Conservation (phyloP, 2,113 vertebrate genomes). For the Myocastor coypus region DNA sequence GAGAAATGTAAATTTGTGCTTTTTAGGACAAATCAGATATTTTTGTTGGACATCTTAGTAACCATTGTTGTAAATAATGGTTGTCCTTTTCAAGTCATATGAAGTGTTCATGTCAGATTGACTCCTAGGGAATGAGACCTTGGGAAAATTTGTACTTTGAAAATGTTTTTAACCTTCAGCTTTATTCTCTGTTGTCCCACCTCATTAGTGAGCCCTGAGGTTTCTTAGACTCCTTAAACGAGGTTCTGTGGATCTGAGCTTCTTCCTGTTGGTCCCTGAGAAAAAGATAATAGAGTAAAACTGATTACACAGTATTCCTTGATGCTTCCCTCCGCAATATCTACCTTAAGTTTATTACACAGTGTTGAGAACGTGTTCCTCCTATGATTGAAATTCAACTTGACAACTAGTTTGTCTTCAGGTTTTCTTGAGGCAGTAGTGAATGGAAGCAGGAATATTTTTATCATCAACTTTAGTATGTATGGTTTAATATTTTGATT, state of each 20-base stretch:
- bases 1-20: not conserved
- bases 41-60: constrained; percentile 48
- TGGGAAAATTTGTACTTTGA: not conserved
- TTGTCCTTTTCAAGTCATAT: not conserved
- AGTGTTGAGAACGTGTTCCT: not conserved
- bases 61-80: not conserved
- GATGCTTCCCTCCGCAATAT: not conserved
- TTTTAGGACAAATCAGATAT: constrained; percentile 5
- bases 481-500: constrained; percentile 61
- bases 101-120: not conserved
- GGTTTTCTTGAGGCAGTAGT: not conserved
- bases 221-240: not conserved
- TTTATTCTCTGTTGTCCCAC: not conserved
- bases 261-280: not conserved
- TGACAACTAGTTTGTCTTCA: constrained; percentile 25
- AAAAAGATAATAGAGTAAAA: not conserved
- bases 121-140: not conserved
- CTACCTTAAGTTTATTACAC: not conserved
- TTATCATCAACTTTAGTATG: not conserved
- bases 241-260: not conserved
- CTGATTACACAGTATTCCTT: not conserved
- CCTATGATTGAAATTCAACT: constrained; percentile 10
- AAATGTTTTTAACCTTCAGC: constrained; percentile 12
- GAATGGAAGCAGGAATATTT: constrained; percentile 13
- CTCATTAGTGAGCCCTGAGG: not conserved